Evolutionary conservation across 92 coral and sea anemone species (phyloP), one percentile per base, ranked within the genome.

Genomic region (Bergia sp.): DNA sequence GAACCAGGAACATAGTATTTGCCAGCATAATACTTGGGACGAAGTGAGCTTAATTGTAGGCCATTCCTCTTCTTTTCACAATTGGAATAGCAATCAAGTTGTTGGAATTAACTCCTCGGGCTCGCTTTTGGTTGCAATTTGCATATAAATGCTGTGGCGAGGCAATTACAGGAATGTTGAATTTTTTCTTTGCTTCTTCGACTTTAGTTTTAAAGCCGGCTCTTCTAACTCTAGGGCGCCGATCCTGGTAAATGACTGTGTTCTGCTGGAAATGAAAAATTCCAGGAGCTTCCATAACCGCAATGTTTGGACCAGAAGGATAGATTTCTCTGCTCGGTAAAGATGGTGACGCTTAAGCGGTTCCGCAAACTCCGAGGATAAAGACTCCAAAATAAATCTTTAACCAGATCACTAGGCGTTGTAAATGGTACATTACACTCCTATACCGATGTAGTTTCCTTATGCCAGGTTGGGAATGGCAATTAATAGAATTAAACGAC

Each of bases 31-130:
- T 76, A 76, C 80, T 76, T 76, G 80, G 80, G 80, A 39, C 80
- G n/a, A 76, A 76, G n/a, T 76, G 80, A 76, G 80, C n/a, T 76
- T 13, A 53, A 38, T 76, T 76, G 80, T 21, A 4, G 80, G 80
- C 40, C 1, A 13, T 76, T 42, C 20, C 74, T 69, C 36, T 69
- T 69, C 74, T 69, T 69, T 69, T 69, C 45, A 21, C 73, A 15
- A 53, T 55, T 49, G 86, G 86, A 82, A 82, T 82, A 82, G 21
- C 43, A 82, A 82, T 50, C 75, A 82, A 36, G 75, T 82, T 82
- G 53, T 82, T 82, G 50, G 72, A 82, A 82, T 49, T 55, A 40
- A 76, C n/a, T 76, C 80, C 45, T 42, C 45, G 29, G 29, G 29
- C 3, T 75, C 79, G 74, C 74, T 67, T 67, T 67, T 18, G 74